Evolutionary conservation across 2,113 vertebrate species (phyloP), one percentile per base, ranked within the genome.

Genomic region (Oostethus manadensis): DNA sequence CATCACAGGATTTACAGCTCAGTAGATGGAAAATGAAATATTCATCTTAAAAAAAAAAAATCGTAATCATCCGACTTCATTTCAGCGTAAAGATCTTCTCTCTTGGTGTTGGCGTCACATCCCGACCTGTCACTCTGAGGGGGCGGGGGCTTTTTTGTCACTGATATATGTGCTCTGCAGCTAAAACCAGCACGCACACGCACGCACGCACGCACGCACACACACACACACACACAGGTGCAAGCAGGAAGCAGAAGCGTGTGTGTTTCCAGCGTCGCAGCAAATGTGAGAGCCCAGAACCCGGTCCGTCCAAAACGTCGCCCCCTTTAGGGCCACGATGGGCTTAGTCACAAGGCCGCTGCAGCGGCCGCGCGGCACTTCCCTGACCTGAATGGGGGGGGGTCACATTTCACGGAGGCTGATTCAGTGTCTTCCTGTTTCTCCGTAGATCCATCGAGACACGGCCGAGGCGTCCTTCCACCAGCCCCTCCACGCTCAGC

Each of bases 361-460:
- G 48, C 68, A 73, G 75, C 64, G 71, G 80, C 46, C n/a, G n/a
- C n/a, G n/a, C n/a, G n/a, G n/a, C n/a, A n/a, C n/a, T n/a, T n/a
- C n/a, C n/a, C n/a, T n/a, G n/a, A n/a, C n/a, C n/a, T n/a, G n/a
- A n/a, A n/a, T n/a, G n/a, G n/a, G n/a, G n/a, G 70, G 1, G 51
- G 33, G 73, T 91, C 86, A 89, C 86, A 88, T 89, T 85, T 62
- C 70, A 79, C 73, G 62, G 77, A 68, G 69, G 66, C 81, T 90
- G 75, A 83, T 84, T 81, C 79, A 81, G 65, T 76, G 73, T 84
- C 82, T 86, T 87, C 83, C 85, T 88, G 78, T 88, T 86, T 77
- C 78, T 83, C 55, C 71, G 55, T 54, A 91, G 90, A 90, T 91
- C 54, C 89, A 91, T 68, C 81, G 87, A 84, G 90, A 91, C 70